Base-by-base conservation (phyloP, 2,888 invertebrate species). In the Nomada hirtipes region DNA sequence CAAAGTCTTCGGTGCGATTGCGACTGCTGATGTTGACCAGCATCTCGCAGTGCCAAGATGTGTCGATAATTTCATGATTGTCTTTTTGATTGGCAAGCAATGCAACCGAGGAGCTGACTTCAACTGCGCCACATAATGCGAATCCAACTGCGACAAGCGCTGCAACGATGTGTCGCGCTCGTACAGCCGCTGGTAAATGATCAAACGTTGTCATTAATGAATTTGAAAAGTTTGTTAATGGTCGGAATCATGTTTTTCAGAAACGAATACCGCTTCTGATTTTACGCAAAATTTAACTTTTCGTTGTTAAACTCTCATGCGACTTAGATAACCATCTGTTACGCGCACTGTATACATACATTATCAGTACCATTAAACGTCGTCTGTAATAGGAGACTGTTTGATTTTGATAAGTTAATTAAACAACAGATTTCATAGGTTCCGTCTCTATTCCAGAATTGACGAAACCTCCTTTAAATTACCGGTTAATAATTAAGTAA, bases 71-170 rank as follows among this genome's bases (percentile, higher is more conserved):
- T 15, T 92, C 93, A 91, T 93, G 93, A 80, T 93, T 93, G 83
- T 93, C 93, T 67, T 91, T 88, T 74, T 93, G 93, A 88, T 95
- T 95, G 2, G 95, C 95, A 53, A 95, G 92, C 64, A 95, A 90
- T 23, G 95, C 95, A 1, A 95, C 95, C 2, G 95, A 95, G 15
- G 95, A 95, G 79, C 95, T 95, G 82, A 95, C 95, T 88, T 95
- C 95, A 7, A 95, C 95, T 18, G 95, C 93, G 1, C 95, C 95
- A 79, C 95, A 95, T n/a, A 95, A 90, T 20, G 95, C 94, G 84
- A 95, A 95, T 15, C 95, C 95, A 36, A 95, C 94, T 55, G 95
- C 94, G 2, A 95, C 95, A 79, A 95, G 94, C 18, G 94, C 91
- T 20, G 94, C 94, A 52, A 95, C 93, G 59, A 95, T 92, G 87